Base-by-base conservation (phyloP, 1,140 invertebrate genomes). In the Hycleus phaleratus region DNA sequence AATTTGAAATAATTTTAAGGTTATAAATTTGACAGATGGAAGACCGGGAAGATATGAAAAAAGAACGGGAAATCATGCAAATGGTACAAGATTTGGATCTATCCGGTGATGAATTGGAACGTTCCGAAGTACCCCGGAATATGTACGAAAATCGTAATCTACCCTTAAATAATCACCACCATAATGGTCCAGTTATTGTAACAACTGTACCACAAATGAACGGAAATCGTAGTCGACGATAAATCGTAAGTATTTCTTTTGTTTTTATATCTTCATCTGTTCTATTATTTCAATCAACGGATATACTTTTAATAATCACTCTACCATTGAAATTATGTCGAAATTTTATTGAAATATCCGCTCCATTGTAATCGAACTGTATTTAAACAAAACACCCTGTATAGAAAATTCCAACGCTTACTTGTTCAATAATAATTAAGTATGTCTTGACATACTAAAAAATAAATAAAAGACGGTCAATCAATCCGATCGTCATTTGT, bases 51-150 rank as follows among this genome's bases (percentile, higher is more conserved):
- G 90, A 92, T 66, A 81, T 91, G 64, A 92, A 93, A 69, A 93
- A 93, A 71, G 90, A 93, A 72, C 78, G 90, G 2, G 92, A 95
- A 77, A 91, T 94, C 53, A 88, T 92, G 68, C 92, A 95, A 73
- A 82, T 95, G 82, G 88, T 94, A 57, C 87, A 90, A 24, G 91
- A 90, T 11, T 75, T 95, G 48, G 89, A 88, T 66, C 77, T 95
- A 6, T 88, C 88, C 42, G 88, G 88, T 0, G 86, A 88, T 53
- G 84, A 86, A 60, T 72, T 85, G 38, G 86, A 89, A 70, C 76
- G 86, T 38, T 79, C 79, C 7, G 82, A 83, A 67, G 77, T 82
- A 7, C 78, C 79, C 5, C 73, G 80, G 26, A 78, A 76, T 39
- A 74, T 82, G 62, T 78, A 84, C 65, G 77, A 76, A 32, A 32